phyloP scores from a whole-genome alignment of 2,113 vertebrate genomes.

The Muntiacus muntjak region DNA sequence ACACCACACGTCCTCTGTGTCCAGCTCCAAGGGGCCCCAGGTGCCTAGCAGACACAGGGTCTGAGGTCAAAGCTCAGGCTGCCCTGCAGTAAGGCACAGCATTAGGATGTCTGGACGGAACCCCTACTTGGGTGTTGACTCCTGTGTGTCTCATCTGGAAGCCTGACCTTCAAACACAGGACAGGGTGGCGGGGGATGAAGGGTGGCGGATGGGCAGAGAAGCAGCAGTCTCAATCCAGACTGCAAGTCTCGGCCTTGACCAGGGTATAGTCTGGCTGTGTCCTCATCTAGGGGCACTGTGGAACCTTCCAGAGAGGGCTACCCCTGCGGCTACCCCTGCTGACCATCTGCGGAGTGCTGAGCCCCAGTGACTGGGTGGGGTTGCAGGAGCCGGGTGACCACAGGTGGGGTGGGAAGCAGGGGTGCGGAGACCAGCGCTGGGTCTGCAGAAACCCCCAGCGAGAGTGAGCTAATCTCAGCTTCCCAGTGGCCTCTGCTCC shows the following conservation, averaged over 20 bases:
- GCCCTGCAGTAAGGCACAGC: neutral
- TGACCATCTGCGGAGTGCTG: neutral
- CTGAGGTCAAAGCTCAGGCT: neutral
- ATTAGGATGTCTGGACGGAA: neutral
- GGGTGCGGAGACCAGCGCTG: accelerated
- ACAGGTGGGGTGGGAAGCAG: neutral
- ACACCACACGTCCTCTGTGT: neutral
- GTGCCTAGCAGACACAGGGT: neutral
- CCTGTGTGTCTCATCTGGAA: neutral
- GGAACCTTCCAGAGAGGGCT: neutral
- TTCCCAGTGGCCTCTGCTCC: neutral
- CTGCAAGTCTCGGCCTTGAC: neutral
- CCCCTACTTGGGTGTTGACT: accelerated
- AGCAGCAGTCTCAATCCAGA: no score
- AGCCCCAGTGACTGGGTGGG: no score
- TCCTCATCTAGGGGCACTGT: neutral
- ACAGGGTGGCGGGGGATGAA: neutral
- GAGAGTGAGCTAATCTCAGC: neutral
- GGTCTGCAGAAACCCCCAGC: neutral
- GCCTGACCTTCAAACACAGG: neutral
- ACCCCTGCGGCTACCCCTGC: neutral
- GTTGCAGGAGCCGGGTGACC: neutral
- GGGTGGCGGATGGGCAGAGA: neutral
- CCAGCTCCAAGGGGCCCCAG: neutral
- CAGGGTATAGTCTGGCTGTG: neutral